Base-by-base conservation (phyloP, 64 coral and sea anemone species). In the Astreopora myriophthalma region DNA sequence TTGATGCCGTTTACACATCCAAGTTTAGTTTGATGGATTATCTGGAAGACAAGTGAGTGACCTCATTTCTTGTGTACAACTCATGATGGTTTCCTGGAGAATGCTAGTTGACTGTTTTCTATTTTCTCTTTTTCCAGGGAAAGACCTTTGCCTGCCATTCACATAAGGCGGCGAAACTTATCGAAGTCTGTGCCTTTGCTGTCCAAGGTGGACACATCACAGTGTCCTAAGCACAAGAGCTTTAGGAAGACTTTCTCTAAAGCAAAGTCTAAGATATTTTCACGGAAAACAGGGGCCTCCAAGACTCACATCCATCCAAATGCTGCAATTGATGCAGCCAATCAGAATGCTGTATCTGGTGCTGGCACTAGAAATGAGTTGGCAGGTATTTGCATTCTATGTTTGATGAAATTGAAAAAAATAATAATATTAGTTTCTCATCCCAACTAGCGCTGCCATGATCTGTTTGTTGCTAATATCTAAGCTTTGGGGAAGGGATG, bases 21-120 rank as follows among this genome's bases (percentile, higher is more conserved):
- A 97, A 97, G 87, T 97, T 97, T 84, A 97, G 95, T 42, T 88
- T 97, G 34, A 97, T 97, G 95, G 95, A 97, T 86, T 97, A 92
- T 28, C 66, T 97, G 12, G 95, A 97, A 89, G 95, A 97, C 80
- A 97, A 97, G 95, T 97, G 83, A 97, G 95, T 74, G 14, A 55
- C 13, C 17, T 55, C n/a, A n/a, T n/a, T n/a, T n/a, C n/a, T n/a
- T n/a, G n/a, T n/a, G n/a, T n/a, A n/a, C n/a, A n/a, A n/a, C n/a
- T n/a, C n/a, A n/a, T n/a, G n/a, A n/a, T n/a, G n/a, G n/a, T 28
- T 3, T 51, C 42, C 42, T 46, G 11, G 11, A 46, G 42, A 46
- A 11, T 46, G 42, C 42, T 46, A 6, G 42, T 28, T 5, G 8
- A 79, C 24, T 25, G 35, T 20, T 48, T 32, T 51, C 29, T 42